Evolutionary conservation across 2,113 vertebrate genomes (phyloP).

Genomic region (Balaenoptera acutorostrata): DNA sequence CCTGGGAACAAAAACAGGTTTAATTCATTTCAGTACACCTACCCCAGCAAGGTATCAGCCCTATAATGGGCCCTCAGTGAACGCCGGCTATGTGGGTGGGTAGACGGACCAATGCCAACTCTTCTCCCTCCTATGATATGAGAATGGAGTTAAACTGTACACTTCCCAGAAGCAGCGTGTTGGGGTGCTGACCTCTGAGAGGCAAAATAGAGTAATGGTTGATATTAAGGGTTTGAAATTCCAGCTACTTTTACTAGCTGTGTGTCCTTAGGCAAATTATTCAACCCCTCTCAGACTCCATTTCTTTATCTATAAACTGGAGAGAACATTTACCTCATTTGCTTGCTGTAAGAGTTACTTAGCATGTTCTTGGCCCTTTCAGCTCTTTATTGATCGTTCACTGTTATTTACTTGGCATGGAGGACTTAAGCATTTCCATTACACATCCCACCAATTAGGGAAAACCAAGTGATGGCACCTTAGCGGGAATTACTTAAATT

Average conservation of each 20-base stretch:
- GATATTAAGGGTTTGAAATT: background rate
- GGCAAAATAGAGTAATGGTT: background rate
- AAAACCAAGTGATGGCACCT: constrained; percentile 42
- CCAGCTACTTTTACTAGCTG: background rate
- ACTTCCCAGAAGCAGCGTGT: background rate
- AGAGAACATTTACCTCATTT: background rate
- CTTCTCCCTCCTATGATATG: background rate
- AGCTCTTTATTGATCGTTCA: background rate
- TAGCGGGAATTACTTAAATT: constrained; percentile 33
- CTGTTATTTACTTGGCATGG: background rate
- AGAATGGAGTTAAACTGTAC: background rate
- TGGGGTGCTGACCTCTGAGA: background rate
- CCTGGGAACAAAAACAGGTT: background rate
- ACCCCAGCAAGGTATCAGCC: background rate
- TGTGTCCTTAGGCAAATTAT: background rate
- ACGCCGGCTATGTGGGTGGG: background rate
- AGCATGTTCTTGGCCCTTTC: background rate
- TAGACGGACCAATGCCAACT: background rate
- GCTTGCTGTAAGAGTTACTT: background rate
- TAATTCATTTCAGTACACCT: background rate
- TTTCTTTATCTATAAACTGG: background rate
- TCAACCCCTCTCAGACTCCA: background rate
- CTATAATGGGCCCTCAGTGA: background rate
- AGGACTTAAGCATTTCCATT: background rate
- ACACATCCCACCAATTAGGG: background rate